Evolutionary conservation across 2,888 invertebrate genomes (phyloP).

Genomic region (Lycophotia porphyrea): DNA sequence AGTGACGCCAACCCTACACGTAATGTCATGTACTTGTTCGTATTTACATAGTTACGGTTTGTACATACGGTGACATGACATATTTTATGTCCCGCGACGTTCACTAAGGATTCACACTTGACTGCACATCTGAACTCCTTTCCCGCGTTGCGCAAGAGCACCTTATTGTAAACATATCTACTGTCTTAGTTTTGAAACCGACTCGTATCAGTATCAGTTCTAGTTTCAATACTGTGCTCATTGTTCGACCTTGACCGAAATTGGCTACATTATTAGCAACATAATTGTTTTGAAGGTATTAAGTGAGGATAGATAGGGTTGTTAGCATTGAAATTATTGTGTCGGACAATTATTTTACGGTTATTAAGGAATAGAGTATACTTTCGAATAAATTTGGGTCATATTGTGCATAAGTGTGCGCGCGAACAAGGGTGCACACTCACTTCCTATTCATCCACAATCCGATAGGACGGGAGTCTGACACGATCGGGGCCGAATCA

Average conservation of each 20-base stretch:
- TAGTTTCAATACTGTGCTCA: slow-evolving; percentile 15
- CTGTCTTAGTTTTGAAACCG: slow-evolving; percentile 3
- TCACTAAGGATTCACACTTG: slow-evolving; percentile 51
- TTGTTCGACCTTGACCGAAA: slow-evolving; percentile 29
- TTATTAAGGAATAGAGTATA: neutral
- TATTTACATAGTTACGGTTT: no score
- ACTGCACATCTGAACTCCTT: slow-evolving; percentile 47
- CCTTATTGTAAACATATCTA: slow-evolving; percentile 21
- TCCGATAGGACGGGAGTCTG: neutral
- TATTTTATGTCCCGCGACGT: slow-evolving; percentile 16
- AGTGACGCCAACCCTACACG: neutral
- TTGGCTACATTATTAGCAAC: slow-evolving; percentile 14
- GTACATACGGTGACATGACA: slow-evolving; percentile 40
- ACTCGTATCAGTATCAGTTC: slow-evolving; percentile 31
- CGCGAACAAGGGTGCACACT: neutral
- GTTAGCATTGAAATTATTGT: neutral
- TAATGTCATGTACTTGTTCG: slow-evolving; percentile 35
- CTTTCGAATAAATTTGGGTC: neutral
- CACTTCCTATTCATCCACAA: neutral
- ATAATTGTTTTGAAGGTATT: slow-evolving; percentile 10
- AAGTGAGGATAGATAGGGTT: neutral
- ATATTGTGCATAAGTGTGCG: neutral
- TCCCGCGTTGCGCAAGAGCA: slow-evolving; percentile 42
- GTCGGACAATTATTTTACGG: neutral
- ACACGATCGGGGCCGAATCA: neutral